These are phyloP conservation scores for Folsomia candida DNA, from an alignment of 2,888 invertebrate species.

Conservation along the genomic window DNA sequence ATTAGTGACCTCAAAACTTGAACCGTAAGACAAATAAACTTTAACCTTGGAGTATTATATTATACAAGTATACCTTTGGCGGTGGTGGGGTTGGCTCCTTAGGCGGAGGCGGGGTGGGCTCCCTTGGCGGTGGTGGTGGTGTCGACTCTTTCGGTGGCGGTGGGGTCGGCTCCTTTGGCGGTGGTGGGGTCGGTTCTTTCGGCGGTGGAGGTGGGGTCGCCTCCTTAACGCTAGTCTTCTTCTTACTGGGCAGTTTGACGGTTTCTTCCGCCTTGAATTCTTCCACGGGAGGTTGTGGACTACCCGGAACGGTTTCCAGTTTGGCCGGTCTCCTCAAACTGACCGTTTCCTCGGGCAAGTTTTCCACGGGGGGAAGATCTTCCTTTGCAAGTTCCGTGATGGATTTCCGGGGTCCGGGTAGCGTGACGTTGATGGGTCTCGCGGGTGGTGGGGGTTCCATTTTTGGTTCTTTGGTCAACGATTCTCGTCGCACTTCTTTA, in stretches of 20 bases:
- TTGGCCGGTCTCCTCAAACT: constrained; percentile 36
- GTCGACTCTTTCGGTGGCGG: constrained; percentile 24
- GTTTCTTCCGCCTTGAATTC: constrained; percentile 32
- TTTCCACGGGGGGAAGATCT: constrained; percentile 27
- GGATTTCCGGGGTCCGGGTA: constrained; percentile 47
- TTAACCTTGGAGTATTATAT: no score
- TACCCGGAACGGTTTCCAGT: constrained; percentile 23
- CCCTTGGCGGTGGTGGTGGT: constrained; percentile 21
- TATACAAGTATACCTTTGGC: no score
- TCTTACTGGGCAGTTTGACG: constrained; percentile 21
- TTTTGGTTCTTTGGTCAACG: constrained; percentile 20
- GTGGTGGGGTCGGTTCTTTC: constrained; percentile 17
- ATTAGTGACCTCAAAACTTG: no score
- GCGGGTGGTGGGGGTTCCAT: constrained; percentile 24
- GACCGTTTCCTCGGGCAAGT: constrained; percentile 35
- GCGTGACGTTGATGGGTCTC: constrained; percentile 28
- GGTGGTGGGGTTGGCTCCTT: constrained; percentile 22
- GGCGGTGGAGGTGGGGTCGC: constrained; percentile 23
- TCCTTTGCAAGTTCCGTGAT: constrained; percentile 27
- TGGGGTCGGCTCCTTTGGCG: constrained; percentile 26
- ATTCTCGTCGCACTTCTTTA: constrained; percentile 21
- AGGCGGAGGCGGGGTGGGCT: constrained; percentile 23
- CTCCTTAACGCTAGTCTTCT: constrained; percentile 5
- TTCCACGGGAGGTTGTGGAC: constrained; percentile 13
- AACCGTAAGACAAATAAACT: no score